These are phyloP conservation scores for Apodemus sylvaticus DNA, from an alignment of 2,113 vertebrate genomes.

Conservation along the genomic window DNA sequence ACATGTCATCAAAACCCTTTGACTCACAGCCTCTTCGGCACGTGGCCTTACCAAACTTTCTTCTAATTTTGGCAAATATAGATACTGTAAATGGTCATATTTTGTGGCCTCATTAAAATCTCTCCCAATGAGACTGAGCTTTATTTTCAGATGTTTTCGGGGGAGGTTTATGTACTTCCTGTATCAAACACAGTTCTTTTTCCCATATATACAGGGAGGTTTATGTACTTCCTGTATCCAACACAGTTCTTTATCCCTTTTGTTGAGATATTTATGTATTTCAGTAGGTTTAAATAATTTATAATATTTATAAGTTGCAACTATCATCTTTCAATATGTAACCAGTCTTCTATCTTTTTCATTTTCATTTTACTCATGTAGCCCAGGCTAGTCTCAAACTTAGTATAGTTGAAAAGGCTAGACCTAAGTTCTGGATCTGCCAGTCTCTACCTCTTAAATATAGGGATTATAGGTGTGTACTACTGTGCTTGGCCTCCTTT, in stretches of 20 bases:
- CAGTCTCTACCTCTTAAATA: neutral
- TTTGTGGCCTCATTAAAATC: neutral
- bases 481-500: neutral
- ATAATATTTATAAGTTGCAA: neutral
- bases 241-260: conserved; percentile 2
- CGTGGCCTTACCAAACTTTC: neutral
- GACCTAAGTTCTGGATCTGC: neutral
- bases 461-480: neutral
- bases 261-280: neutral
- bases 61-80: conserved; percentile 30
- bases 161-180: neutral
- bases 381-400: neutral
- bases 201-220: neutral
- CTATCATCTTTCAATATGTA: neutral
- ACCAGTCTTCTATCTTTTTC: neutral
- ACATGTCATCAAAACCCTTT: neutral
- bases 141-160: conserved; percentile 28
- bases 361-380: neutral
- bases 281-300: neutral
- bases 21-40: neutral
- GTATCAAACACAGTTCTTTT: neutral
- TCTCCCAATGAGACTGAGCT: neutral
- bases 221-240: neutral
- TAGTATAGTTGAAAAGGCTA: neutral
- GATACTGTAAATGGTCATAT: neutral